These are phyloP conservation scores for Lasioglossum villosulum DNA, from an alignment of 2,888 invertebrate genomes.

Conservation along the genomic window DNA sequence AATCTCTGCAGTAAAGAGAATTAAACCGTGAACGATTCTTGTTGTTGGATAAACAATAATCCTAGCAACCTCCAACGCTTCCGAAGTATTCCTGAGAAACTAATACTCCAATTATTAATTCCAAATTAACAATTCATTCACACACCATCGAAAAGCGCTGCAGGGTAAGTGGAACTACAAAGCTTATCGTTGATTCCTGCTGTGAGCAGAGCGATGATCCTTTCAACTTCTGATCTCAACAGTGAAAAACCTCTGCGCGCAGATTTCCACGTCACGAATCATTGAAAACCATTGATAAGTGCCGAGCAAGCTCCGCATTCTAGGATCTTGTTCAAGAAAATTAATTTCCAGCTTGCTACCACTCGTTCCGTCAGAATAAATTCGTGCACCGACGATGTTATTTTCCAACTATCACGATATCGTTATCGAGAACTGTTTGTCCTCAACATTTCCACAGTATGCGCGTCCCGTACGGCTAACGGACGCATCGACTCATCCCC, in stretches of 20 bases:
- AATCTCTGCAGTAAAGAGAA: background rate
- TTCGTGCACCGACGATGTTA: background rate
- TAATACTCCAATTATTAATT: background rate
- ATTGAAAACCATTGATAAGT: background rate
- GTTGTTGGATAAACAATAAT: background rate
- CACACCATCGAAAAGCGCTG: background rate
- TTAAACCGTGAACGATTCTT: background rate
- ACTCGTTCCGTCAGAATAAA: background rate
- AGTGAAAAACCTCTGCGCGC: background rate
- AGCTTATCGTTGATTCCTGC: background rate
- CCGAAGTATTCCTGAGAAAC: background rate
- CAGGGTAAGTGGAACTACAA: background rate
- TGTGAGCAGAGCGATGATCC: background rate
- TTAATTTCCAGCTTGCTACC: background rate
- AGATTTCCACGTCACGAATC: background rate
- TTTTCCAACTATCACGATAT: background rate
- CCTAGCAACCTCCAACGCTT: background rate
- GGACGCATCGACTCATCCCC: slow-evolving; percentile 26
- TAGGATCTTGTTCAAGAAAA: background rate
- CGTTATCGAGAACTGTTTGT: background rate
- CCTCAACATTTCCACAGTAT: background rate
- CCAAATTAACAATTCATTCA: background rate
- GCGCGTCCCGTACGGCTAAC: slow-evolving; percentile 14
- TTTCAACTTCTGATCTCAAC: background rate
- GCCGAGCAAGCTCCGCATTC: background rate